These are phyloP conservation scores for Notarius lentiginosus DNA, from an alignment of 2,113 vertebrate species.

Conservation along the genomic window DNA sequence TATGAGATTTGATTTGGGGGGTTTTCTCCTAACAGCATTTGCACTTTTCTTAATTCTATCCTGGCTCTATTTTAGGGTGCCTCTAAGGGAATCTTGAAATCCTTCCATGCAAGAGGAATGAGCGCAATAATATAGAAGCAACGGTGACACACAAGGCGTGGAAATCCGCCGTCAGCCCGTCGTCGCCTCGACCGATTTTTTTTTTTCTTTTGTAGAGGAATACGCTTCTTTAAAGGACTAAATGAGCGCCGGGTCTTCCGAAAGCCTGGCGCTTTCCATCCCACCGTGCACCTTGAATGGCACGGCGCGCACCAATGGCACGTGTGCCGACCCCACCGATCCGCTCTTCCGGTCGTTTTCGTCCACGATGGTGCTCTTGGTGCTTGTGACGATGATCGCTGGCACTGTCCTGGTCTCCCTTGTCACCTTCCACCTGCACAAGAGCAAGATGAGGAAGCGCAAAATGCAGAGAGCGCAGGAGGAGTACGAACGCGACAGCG, in stretches of 20 bases:
- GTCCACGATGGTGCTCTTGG: slow-evolving; percentile 82
- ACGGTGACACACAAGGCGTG: slow-evolving; percentile 33
- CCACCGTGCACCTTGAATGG: slow-evolving; percentile 81
- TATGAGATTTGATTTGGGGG: neutral
- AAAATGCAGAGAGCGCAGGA: slow-evolving; percentile 88
- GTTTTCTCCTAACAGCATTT: neutral
- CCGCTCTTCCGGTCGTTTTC: slow-evolving; percentile 86
- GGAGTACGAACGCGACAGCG: slow-evolving; percentile 86
- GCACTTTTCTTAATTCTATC: slow-evolving; percentile 33
- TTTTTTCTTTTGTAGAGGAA: slow-evolving; percentile 21
- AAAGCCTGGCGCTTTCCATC: slow-evolving; percentile 81
- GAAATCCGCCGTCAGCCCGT: slow-evolving; percentile 29
- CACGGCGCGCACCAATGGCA: slow-evolving; percentile 72
- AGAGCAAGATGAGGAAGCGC: slow-evolving; percentile 87
- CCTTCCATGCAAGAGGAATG: slow-evolving; percentile 51
- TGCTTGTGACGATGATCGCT: slow-evolving; percentile 81
- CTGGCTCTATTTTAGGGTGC: slow-evolving; percentile 54
- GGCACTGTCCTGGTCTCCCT: slow-evolving; percentile 83
- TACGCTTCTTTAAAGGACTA: slow-evolving; percentile 66
- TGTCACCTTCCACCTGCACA: slow-evolving; percentile 85
- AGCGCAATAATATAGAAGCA: slow-evolving; percentile 44
- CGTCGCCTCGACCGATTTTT: slow-evolving; percentile 24
- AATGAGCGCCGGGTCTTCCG: slow-evolving; percentile 83
- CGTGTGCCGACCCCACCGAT: slow-evolving; percentile 81
- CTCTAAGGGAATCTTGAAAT: slow-evolving; percentile 44